These are phyloP conservation scores for Xenopus petersii DNA, from an alignment of 2,797 vertebrate genomes.

Conservation along the genomic window DNA sequence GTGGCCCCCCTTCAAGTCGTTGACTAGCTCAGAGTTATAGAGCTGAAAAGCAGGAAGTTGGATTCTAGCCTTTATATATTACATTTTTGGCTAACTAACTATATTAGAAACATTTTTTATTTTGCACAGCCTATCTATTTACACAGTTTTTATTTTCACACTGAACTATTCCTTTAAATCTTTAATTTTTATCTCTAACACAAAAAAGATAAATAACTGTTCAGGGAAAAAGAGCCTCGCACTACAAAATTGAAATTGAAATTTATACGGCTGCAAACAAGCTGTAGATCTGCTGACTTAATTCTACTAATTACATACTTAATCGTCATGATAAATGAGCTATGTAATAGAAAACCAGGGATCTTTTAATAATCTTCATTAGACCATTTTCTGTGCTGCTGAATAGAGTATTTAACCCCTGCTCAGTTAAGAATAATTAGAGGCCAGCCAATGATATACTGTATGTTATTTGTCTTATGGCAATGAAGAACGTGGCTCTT, in stretches of 20 bases:
- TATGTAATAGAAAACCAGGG: constrained; percentile 39
- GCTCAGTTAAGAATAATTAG: neutral
- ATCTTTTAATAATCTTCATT: constrained; percentile 46
- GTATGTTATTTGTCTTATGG: neutral
- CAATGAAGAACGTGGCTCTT: neutral
- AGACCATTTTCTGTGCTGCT: constrained; percentile 29
- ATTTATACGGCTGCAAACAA: constrained; percentile 37
- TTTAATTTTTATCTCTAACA: neutral
- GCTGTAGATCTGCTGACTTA: constrained; percentile 43
- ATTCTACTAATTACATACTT: constrained; percentile 45
- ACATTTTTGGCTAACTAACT: too few species aligned
- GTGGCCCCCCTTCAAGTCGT: too few species aligned
- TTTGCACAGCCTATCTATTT: too few species aligned
- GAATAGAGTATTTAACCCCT: constrained; percentile 30
- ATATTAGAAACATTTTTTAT: too few species aligned
- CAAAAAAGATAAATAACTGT: constrained; percentile 7
- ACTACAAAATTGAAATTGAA: constrained; percentile 28
- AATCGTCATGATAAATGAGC: constrained; percentile 47
- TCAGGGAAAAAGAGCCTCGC: constrained; percentile 9
- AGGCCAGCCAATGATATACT: neutral
- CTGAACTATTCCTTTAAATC: too few species aligned
- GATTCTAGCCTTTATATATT: too few species aligned
- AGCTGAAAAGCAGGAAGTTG: too few species aligned
- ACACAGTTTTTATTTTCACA: too few species aligned
- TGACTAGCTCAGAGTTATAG: too few species aligned